Evolutionary conservation across 2,797 vertebrate species (phyloP), one percentile per base, ranked within the genome.

Genomic region (Chiloscyllium punctatum): DNA sequence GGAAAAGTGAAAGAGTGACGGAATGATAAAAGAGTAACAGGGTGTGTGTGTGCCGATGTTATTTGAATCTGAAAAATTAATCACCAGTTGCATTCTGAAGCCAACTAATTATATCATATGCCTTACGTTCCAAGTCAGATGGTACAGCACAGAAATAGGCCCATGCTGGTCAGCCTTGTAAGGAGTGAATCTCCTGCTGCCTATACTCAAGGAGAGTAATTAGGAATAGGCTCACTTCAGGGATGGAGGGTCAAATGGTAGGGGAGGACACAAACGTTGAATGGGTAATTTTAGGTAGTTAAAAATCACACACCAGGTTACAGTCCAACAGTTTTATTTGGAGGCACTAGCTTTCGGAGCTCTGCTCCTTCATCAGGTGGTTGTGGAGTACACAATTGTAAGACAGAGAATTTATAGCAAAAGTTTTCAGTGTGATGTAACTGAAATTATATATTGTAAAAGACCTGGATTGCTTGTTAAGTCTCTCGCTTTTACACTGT

Each of bases 51-150:
- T n/a, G 77, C 16, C n/a, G 11, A 79, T 79, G 77, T 79, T 79
- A 79, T 15, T 37, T 82, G n/a, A 82, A 37, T 82, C 5, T 4
- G 4, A 37, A 82, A 82, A 82, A 37, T 77, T 4, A 57, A 57
- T 9, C 77, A 82, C 77, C n/a, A 82, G 77, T 82, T 82, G 77
- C 77, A 82, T 82, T 82, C 37, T 82, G 77, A 82, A 82, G 77
- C 33, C 77, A 82, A n/a, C 27, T n/a, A 79, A 82, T 82, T 82
- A 82, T 21, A 37, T 82, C 74, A 16, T n/a, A 79, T 79, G 74
- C n/a, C 33, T 37, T 79, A 33, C 16, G 33, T 79, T 37, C 77
- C 77, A 37, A 82, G 77, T 6, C 77, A 82, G 77, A 18, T 82
- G 77, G 13, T 16, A 37, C n/a, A 6, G 33, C 77, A 82, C n/a